These are phyloP conservation scores for Coracopsis vasa DNA, from an alignment of 2,113 vertebrate species.

Conservation along the genomic window DNA sequence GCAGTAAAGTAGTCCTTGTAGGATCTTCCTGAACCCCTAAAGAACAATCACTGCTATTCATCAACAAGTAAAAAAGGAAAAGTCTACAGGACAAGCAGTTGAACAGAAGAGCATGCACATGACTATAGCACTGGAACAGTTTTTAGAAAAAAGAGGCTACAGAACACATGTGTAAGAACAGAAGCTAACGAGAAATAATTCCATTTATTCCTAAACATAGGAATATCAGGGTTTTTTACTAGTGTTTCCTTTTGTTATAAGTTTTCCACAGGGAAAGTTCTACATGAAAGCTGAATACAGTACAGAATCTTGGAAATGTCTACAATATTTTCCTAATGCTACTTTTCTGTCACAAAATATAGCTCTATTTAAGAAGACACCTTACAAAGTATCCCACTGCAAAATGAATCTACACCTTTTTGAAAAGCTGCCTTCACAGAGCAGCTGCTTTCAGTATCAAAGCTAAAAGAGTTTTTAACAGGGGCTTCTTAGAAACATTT, in stretches of 20 bases:
- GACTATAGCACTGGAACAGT: neutral
- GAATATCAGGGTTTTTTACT: rapidly evolving
- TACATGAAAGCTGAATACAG: neutral
- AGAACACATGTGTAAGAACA: neutral
- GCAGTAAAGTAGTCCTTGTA: neutral
- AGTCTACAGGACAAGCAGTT: neutral
- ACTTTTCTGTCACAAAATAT: neutral
- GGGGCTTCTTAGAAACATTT: neutral
- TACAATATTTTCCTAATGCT: neutral
- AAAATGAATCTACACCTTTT: neutral
- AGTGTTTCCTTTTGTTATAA: neutral
- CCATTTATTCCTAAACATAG: neutral
- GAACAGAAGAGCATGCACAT: neutral
- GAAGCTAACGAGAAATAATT: neutral
- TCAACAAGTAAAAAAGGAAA: neutral
- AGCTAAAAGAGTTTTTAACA: neutral
- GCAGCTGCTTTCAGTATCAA: neutral
- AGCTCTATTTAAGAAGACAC: neutral
- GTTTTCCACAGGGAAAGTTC: neutral
- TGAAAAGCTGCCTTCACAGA: neutral
- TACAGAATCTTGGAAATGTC: neutral
- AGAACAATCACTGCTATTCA: neutral
- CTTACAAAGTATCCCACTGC: neutral
- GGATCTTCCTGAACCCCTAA: neutral
- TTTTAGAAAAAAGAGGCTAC: neutral